A percentile compares a stretch with the other conserved stretches of the same genome.
Evolutionary conservation across 2,888 invertebrate species (phyloP).

Genomic region (Catocala fraxini): DNA sequence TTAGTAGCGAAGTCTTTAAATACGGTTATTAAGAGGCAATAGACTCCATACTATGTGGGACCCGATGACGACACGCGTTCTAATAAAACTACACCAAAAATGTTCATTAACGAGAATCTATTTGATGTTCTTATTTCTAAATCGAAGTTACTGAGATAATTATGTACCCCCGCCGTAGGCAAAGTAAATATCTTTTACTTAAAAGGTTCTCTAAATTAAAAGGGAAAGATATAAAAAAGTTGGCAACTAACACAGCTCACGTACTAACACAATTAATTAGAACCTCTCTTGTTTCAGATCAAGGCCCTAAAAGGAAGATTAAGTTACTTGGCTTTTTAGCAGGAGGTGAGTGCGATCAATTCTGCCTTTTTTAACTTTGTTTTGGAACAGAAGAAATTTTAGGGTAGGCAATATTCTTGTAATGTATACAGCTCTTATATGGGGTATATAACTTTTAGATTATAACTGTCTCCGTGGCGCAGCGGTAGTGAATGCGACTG

Average conservation of each 20-base stretch:
- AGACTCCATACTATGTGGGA: too few species aligned
- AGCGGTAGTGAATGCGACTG: too few species aligned
- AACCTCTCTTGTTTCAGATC: constrained; percentile 59
- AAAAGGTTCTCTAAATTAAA: neutral
- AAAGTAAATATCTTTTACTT: constrained; percentile 1
- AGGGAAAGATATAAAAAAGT: constrained; percentile 7
- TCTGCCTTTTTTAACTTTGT: neutral
- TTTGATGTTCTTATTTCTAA: neutral
- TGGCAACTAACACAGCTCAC: constrained; percentile 25
- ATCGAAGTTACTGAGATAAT: neutral
- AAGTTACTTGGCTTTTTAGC: constrained; percentile 59
- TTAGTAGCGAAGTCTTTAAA: too few species aligned
- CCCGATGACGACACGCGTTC: too few species aligned
- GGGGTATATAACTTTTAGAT: too few species aligned
- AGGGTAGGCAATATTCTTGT: too few species aligned
- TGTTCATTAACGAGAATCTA: too few species aligned
- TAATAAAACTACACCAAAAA: too few species aligned
- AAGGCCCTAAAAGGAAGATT: constrained; percentile 56
- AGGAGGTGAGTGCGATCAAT: constrained; percentile 55
- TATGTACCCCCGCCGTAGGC: neutral
- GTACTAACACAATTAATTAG: constrained; percentile 41
- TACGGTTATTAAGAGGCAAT: too few species aligned
- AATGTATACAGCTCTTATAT: too few species aligned
- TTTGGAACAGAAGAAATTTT: neutral
- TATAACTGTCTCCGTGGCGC: too few species aligned